Percentiles rank a stretch among this genome's conserved stretches.
Evolutionary conservation across 2,888 invertebrate genomes (phyloP).

Genomic region (Tetrapedia diversipes): DNA sequence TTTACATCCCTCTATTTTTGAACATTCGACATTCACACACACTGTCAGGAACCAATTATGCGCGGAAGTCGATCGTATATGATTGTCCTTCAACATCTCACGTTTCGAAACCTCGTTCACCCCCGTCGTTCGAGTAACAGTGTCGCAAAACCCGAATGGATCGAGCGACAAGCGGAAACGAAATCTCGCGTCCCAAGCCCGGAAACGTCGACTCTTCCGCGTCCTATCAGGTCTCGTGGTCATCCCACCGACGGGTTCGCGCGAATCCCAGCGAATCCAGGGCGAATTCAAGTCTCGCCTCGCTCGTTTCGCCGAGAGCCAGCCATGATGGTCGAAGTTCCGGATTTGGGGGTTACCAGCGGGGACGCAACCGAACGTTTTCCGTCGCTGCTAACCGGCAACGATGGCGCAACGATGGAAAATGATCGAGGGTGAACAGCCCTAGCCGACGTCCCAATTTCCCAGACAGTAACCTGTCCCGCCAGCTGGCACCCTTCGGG

Average conservation of each 20-base stretch:
- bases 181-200: not conserved
- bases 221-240: constrained; percentile 40
- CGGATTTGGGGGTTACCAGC: constrained; percentile 9
- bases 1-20: too few species aligned
- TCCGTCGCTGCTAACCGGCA: constrained; percentile 27
- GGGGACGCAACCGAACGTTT: constrained; percentile 20
- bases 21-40: too few species aligned
- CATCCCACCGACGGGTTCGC: constrained; percentile 19
- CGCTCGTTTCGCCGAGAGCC: constrained; percentile 7
- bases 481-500: constrained; percentile 76
- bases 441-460: constrained; percentile 75
- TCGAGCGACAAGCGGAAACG: too few species aligned
- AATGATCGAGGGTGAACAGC: constrained; percentile 69
- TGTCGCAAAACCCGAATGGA: too few species aligned
- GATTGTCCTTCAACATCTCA: too few species aligned
- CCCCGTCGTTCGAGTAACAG: too few species aligned
- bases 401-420: constrained; percentile 57
- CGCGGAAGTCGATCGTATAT: too few species aligned
- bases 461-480: constrained; percentile 77
- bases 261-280: constrained; percentile 37
- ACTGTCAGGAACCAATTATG: too few species aligned
- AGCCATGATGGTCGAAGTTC: constrained; percentile 1
- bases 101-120: too few species aligned
- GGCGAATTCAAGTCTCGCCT: constrained; percentile 42
- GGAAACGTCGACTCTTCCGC: constrained; percentile 5